These are phyloP conservation scores for Papilio dardanus DNA, from an alignment of 1,140 invertebrate species.

Conservation along the genomic window DNA sequence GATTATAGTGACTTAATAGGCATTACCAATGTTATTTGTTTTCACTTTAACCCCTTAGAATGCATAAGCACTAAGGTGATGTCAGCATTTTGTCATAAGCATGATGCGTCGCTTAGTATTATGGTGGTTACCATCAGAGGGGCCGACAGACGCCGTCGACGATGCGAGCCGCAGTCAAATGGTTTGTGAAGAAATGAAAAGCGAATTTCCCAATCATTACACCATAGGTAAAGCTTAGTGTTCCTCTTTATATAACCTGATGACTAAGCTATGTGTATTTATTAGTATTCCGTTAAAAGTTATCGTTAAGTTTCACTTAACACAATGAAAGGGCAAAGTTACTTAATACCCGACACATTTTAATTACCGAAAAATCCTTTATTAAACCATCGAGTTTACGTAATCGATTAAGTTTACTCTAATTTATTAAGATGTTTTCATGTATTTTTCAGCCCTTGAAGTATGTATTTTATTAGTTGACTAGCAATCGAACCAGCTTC, in stretches of 20 bases:
- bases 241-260: neutral
- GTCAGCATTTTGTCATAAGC: neutral
- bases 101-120: neutral
- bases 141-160: constrained; percentile 18
- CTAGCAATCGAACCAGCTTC: too few relatives aligned
- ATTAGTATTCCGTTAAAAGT: too few relatives aligned
- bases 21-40: neutral
- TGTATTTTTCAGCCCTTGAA: too few relatives aligned
- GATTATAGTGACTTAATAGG: neutral
- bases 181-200: constrained; percentile 4
- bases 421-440: too few relatives aligned
- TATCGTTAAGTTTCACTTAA: too few relatives aligned
- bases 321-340: too few relatives aligned
- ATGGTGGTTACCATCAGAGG: neutral
- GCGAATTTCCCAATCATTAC: constrained; percentile 15
- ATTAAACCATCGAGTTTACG: too few relatives aligned
- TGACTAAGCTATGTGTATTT: neutral
- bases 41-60: constrained; percentile 13
- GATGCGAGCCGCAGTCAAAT: constrained; percentile 17
- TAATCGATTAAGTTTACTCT: too few relatives aligned
- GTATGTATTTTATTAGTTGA: too few relatives aligned
- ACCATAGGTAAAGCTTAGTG: neutral
- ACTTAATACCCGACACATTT: too few relatives aligned
- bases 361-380: too few relatives aligned
- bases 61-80: constrained; percentile 5